These are phyloP conservation scores for Sebastes nivosus DNA, from an alignment of 2,797 vertebrate species.

Conservation along the genomic window DNA sequence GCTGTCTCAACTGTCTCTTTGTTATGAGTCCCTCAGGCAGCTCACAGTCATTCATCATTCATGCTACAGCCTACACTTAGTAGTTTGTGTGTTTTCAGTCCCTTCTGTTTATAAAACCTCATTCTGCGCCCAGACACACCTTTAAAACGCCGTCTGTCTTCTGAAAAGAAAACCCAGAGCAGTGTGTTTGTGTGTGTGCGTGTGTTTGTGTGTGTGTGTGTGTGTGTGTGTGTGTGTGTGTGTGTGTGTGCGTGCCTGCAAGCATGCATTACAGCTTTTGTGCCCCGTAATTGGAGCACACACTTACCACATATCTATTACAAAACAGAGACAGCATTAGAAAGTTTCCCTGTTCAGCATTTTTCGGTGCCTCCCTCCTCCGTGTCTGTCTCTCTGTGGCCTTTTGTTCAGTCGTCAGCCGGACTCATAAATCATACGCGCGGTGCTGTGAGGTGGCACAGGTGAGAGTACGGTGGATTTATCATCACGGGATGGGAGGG, in stretches of 20 bases:
- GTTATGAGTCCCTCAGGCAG: constrained; percentile 21
- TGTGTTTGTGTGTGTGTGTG: constrained; percentile 12
- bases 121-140: constrained; percentile 40
- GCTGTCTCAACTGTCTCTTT: not conserved
- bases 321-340: constrained; percentile 45
- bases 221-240: constrained; percentile 25
- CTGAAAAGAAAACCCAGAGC: constrained; percentile 20
- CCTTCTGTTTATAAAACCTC: constrained; percentile 30
- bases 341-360: constrained; percentile 59
- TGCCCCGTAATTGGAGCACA: constrained; percentile 48
- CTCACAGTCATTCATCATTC: constrained; percentile 36
- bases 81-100: constrained; percentile 12
- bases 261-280: constrained; percentile 27
- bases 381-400: constrained; percentile 48
- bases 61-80: constrained; percentile 9
- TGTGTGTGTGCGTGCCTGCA: constrained; percentile 12
- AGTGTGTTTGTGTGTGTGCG: not conserved
- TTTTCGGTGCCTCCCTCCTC: constrained; percentile 36
- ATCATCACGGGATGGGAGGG: constrained; percentile 44
- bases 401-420: constrained; percentile 65
- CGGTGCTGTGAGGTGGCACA: constrained; percentile 48
- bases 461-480: constrained; percentile 66
- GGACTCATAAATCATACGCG: constrained; percentile 71
- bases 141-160: constrained; percentile 39
- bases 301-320: constrained; percentile 47